These are phyloP conservation scores for Drepana falcataria DNA, from an alignment of 2,888 invertebrate genomes.

Conservation along the genomic window DNA sequence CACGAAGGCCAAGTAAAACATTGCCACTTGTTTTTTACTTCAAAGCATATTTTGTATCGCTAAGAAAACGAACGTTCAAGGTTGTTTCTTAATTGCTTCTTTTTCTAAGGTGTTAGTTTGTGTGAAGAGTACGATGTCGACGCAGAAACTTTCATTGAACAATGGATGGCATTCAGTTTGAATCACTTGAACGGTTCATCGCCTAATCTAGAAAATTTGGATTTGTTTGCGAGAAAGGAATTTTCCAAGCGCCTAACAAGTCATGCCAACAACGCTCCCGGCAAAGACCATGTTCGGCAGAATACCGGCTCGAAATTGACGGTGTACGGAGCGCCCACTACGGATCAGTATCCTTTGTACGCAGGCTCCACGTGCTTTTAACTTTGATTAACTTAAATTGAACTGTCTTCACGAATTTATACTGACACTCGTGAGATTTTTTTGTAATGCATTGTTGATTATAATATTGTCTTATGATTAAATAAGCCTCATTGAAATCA, in stretches of 20 bases:
- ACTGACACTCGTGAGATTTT: no score
- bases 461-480: no score
- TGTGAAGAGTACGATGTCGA: slow-evolving; percentile 81
- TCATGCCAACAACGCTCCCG: slow-evolving; percentile 40
- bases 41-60: slow-evolving; percentile 17
- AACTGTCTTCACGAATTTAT: no score
- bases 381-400: slow-evolving; percentile 9
- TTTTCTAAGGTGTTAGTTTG: slow-evolving; percentile 79
- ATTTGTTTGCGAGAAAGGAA: slow-evolving; percentile 82
- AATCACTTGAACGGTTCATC: slow-evolving; percentile 80
- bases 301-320: slow-evolving; percentile 61
- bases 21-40: neutral
- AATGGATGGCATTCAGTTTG: slow-evolving; percentile 88
- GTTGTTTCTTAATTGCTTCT: slow-evolving; percentile 59
- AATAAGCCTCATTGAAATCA: no score
- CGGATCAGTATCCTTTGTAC: slow-evolving; percentile 68
- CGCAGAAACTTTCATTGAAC: slow-evolving; percentile 84
- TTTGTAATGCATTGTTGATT: no score
- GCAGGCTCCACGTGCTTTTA: slow-evolving; percentile 50
- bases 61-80: slow-evolving; percentile 66
- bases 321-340: slow-evolving; percentile 52
- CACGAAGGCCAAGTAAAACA: neutral
- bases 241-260: slow-evolving; percentile 72
- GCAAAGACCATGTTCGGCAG: slow-evolving; percentile 50
- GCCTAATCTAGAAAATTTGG: slow-evolving; percentile 79